Base-by-base conservation (phyloP, 2,888 invertebrate genomes). In the Stramonita haemastoma region DNA sequence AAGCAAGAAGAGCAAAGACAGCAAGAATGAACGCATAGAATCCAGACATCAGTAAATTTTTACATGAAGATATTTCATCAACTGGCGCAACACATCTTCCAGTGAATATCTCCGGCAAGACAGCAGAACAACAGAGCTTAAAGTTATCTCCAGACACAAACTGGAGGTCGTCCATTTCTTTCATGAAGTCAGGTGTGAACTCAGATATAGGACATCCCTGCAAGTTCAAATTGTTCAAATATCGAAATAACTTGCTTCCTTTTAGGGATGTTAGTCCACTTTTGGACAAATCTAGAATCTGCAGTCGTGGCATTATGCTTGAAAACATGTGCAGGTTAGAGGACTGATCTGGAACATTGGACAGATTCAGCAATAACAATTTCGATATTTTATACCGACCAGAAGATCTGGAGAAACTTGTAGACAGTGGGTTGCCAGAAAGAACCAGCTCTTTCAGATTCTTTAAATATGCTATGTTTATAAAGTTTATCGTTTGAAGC, bases 11-110 rank as follows among this genome's bases (percentile, higher is more conserved):
- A n/a, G 83, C 22, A 46, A 83, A 46, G 46, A 46, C 46, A 46
- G 46, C 46, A 2, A 46, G 46, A 8, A 46, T 46, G 46, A 46
- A 46, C 2, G 17, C 26, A n/a, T 83, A 83, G 15, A n/a, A 36
- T 8, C 46, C 19, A 26, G 83, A 46, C 26, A 1, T 36, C 36
- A 83, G 13, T 22, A 83, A 36, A 22, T 36, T 26, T 6, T 46
- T 19, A 46, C 83, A 83, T 6, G 83, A 83, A n/a, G 83, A 83
- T 4, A 83, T 36, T 83, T 83, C 83, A 46, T 83, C 83, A 22
- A n/a, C 36, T 17, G 83, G 46, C 22, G 83, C 36, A 11, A 22
- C 1, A 46, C 83, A 83, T 6, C 29, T 26, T 26, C 36, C 83
- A 11, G 36, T 46, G 29, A 83, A 83, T 19, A 26, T 46, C 2